Percentiles rank a stretch among this genome's conserved stretches.
Conservation (phyloP, 1,140 invertebrate genomes). For the Coboldia fuscipes region DNA sequence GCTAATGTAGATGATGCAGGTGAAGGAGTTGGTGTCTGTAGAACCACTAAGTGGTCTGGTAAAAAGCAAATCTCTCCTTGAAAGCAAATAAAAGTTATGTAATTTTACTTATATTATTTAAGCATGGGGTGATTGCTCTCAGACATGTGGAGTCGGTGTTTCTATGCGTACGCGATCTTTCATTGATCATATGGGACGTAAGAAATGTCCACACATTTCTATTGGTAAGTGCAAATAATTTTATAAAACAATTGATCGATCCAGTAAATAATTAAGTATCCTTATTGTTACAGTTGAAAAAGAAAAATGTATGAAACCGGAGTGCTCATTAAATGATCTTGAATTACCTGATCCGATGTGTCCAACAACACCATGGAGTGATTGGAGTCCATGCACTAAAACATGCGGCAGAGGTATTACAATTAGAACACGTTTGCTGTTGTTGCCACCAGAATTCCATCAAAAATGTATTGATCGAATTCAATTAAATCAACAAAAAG, state of each 20-base stretch:
- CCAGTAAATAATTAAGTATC: constrained; percentile 7
- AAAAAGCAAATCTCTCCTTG: neutral
- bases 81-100: neutral
- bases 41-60: constrained; percentile 48
- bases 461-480: constrained; percentile 33
- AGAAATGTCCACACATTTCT: constrained; percentile 49
- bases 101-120: neutral
- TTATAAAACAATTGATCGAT: constrained; percentile 7
- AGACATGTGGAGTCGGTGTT: constrained; percentile 58
- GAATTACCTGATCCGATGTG: constrained; percentile 34
- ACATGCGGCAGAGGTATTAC: constrained; percentile 46
- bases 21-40: constrained; percentile 34
- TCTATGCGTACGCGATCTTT: constrained; percentile 51
- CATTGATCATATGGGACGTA: constrained; percentile 44
- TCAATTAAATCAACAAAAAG: constrained; percentile 37
- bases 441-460: constrained; percentile 33
- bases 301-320: constrained; percentile 47
- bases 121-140: constrained; percentile 74
- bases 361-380: constrained; percentile 42
- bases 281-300: constrained; percentile 31
- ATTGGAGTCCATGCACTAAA: constrained; percentile 47
- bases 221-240: constrained; percentile 14
- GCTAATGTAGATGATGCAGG: constrained; percentile 14
- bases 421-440: constrained; percentile 42
- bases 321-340: constrained; percentile 29